Conservation (phyloP, 2,797 vertebrate species). For the Lepilemur ruficaudatus region DNA sequence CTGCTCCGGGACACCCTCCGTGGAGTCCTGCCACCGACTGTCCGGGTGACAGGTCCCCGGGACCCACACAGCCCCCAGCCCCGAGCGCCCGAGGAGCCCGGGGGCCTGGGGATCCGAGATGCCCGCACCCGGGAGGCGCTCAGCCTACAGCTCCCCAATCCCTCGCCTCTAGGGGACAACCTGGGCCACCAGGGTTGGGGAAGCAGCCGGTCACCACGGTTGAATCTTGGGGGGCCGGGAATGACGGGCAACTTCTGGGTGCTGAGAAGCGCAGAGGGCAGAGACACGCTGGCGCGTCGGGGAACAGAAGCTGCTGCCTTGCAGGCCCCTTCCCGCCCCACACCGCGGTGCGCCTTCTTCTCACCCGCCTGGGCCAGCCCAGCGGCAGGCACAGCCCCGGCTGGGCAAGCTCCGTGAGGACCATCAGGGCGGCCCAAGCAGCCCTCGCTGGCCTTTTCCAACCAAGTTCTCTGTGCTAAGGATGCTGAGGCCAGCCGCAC, state of each 20-base stretch:
- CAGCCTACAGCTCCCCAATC: background rate
- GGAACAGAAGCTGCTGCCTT: no score
- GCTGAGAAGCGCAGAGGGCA: background rate
- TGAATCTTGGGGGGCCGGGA: background rate
- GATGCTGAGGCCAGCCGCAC: background rate
- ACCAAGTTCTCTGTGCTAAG: background rate
- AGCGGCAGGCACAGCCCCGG: background rate
- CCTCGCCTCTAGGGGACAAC: background rate
- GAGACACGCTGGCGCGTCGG: background rate
- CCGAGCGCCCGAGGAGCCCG: background rate
- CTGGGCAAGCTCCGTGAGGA: background rate
- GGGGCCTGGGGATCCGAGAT: background rate
- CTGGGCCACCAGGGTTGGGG: background rate
- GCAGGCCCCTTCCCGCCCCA: background rate
- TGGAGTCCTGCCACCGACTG: background rate
- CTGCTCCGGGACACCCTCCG: background rate
- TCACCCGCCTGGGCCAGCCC: background rate
- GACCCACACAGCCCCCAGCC: background rate
- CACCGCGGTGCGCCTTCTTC: background rate
- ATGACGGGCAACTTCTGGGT: background rate
- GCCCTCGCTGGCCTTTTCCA: background rate
- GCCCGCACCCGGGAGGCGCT: background rate
- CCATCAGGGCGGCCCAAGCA: background rate
- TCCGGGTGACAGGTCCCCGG: background rate
- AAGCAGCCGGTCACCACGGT: background rate